Evolutionary conservation across 2,797 vertebrate species (phyloP).

Genomic region (Myotis pilosus): DNA sequence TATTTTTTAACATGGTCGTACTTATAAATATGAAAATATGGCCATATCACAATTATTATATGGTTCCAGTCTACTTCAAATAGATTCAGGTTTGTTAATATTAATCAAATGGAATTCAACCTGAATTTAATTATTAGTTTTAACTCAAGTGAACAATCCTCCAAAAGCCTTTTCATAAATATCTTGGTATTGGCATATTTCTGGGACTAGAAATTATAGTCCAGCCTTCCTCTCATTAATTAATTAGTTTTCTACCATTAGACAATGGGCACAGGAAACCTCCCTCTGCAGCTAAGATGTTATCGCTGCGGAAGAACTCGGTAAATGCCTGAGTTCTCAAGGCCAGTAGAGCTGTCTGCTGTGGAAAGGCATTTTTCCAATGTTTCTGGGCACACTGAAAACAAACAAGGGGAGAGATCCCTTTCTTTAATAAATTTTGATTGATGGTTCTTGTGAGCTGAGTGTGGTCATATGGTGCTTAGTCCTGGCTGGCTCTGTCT

Average conservation of each 20-base stretch:
- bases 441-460: not conserved
- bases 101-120: not conserved
- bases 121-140: not conserved
- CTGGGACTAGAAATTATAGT: not conserved
- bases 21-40: not conserved
- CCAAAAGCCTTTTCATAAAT: not conserved
- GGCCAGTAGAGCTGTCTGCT: not conserved
- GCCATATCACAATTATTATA: not conserved
- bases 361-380: not conserved
- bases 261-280: not conserved
- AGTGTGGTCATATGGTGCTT: not conserved
- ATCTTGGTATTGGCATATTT: not conserved
- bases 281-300: not conserved
- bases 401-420: not conserved
- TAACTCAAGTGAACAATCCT: not conserved
- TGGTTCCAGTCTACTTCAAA: not conserved
- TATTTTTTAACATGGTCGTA: not conserved
- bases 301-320: too few species aligned
- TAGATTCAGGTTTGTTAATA: too few species aligned
- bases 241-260: not conserved
- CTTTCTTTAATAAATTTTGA: not conserved
- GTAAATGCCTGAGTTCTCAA: not conserved
- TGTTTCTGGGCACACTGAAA: not conserved
- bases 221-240: not conserved
- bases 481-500: not conserved